Evolutionary conservation across 1,140 invertebrate genomes (phyloP), one percentile per base, ranked within the genome.

Genomic region (Chironomus striatipennis): DNA sequence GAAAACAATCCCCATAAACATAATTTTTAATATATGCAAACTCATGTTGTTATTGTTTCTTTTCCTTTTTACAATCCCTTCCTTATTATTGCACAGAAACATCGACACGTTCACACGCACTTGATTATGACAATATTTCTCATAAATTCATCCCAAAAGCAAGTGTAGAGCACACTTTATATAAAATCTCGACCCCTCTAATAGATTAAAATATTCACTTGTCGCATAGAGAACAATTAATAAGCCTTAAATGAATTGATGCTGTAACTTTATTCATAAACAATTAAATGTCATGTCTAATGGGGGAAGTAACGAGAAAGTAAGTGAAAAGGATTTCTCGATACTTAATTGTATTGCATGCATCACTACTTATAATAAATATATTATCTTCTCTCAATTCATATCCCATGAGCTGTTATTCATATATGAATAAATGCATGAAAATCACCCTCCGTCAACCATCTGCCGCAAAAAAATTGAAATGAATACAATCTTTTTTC

Each of bases 401-500:
- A 57, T 57, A 57, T 70, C 65, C 65, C 20, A 70, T 70, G 20
- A 70, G 65, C 65, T 70, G 65, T 70, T 70, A 70, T 70, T 70
- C 65, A 70, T 70, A 20, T 70, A 70, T 70, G 47, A 57, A n/a
- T 57, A 17, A 70, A 70, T 70, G 65, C 65, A 70, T 21, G 20
- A 70, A 70, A 57, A 70, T 70, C 65, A 70, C 65, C 65, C 65
- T 70, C 65, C 65, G 65, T 70, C 65, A 70, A 70, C 65, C 65
- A 70, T 70, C 65, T 70, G 65, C 65, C 20, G 47, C 47, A 57
- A 57, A 57, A 47, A 57, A 57, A 57, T 57, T 57, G n/a, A 57
- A n/a, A 57, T n/a, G 47, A 57, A 20, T 18, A 70, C 9, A 57
- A 57, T 57, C 47, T 57, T 34, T 15, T 57, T 47, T 57, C 12